A percentile compares a stretch with the other conserved stretches of the same genome.
These are phyloP conservation scores for Taeniopygia guttata DNA, from an alignment of 2,797 vertebrate species.

Conservation along the genomic window DNA sequence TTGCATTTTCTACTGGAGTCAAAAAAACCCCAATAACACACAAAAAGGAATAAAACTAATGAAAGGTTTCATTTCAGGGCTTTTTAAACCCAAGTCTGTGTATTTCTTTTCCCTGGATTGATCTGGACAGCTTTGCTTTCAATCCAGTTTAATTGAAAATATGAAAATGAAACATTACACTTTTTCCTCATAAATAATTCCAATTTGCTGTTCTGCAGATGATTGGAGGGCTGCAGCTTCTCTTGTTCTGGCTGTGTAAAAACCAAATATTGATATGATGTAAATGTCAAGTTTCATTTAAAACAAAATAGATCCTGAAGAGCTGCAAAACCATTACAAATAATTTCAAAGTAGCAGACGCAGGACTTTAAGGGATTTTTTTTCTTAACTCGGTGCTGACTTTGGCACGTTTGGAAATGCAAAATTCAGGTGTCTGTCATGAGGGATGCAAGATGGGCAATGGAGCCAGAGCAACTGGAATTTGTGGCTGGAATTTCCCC, in stretches of 20 bases:
- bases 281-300: constrained; percentile 30
- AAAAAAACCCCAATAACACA: background rate
- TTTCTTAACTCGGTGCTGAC: background rate
- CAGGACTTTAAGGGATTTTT: background rate
- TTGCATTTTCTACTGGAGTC: background rate
- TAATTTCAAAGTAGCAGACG: background rate
- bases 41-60: background rate
- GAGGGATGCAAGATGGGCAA: too few species aligned
- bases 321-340: background rate
- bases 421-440: background rate
- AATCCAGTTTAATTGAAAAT: background rate
- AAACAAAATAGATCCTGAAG: background rate
- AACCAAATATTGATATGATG: background rate
- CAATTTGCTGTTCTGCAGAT: background rate
- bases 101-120: background rate
- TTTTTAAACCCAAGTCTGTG: background rate
- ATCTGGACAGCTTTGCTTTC: constrained; percentile 7
- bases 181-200: constrained; percentile 38
- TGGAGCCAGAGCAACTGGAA: background rate
- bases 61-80: background rate
- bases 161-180: background rate
- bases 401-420: background rate
- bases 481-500: background rate
- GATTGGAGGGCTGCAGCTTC: background rate
- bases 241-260: background rate